Evolutionary conservation across 2,113 vertebrate species (phyloP), one percentile per base, ranked within the genome.

Genomic region (Gnathonemus longibarbis): DNA sequence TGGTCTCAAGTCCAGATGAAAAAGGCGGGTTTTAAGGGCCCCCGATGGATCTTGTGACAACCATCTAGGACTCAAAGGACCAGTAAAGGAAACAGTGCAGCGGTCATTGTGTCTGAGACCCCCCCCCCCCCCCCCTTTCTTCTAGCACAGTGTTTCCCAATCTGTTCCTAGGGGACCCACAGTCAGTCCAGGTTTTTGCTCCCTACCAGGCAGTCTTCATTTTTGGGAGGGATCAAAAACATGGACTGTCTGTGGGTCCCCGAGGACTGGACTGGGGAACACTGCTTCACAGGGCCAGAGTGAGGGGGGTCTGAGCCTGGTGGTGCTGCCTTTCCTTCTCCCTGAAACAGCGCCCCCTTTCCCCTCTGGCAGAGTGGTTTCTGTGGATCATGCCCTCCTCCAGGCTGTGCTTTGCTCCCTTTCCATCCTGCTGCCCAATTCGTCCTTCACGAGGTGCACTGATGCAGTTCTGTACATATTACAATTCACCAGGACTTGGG

Each of bases 381-480:
- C 66, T 90, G 74, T 70, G 58, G 85, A 89, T 7, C 89, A 83
- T 39, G 70, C 39, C n/a, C 39, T 56, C 92, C 92, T 66, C 70
- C 87, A 90, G 88, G 45, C 92, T 91, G 91, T 83, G 90, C 90
- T 92, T 89, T 91, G 88, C 91, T 84, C 66, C 88, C 90, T 89
- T 91, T 90, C 91, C 92, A 90, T 92, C 93, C 91, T 93, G 92
- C 90, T 17, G 88, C 89, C 88, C 87, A 42, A 0, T 91, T 91
- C 90, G 89, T 90, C 45, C 88, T 90, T 89, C 89, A 35, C 46
- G 42, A 80, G 46, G n/a, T 19, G 8, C 85, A 53, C 58, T 9
- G 62, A 87, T 88, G 90, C 19, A 91, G 66, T 86, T 88, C 9
- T 27, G 5, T 46, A 83, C 39, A 66, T 45, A 87, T 84, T 84